Evolutionary conservation across 2,113 vertebrate species (phyloP), one percentile per base, ranked within the genome.

Genomic region (Brachirus orientalis): DNA sequence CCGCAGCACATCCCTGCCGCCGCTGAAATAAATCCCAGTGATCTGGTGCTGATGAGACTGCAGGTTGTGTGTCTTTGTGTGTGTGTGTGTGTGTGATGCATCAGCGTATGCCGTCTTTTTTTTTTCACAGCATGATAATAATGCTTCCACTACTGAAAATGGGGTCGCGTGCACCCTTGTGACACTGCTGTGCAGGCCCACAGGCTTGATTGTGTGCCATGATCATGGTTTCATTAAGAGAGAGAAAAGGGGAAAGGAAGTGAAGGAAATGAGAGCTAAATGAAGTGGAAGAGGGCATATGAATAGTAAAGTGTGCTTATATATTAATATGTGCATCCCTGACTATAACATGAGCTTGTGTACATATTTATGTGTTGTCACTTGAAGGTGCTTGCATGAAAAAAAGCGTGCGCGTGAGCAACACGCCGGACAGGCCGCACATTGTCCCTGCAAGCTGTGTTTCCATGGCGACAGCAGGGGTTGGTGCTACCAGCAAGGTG

Each of bases 1-100:
- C 80, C 40, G 48, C 57, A 54, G 81, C 85, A 79, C 83, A 79
- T 57, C 69, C 69, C 78, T 80, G 72, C 77, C 33, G 13, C 59
- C 44, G 33, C 62, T 60, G 75, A 86, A 88, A 89, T 89, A 91
- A 89, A 91, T 88, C 82, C 82, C 70, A 75, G 79, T 86, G 76
- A 85, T 88, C 84, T 55, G 37, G 56, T 68, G 63, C 69, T 80
- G 81, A 89, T 83, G 86, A 89, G 58, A 77, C 81, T 70, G 75
- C 63, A 75, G 70, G 57, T 84, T 72, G 78, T 75, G 72, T 78
- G 58, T 77, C 35, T 81, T 74, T 45, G 40, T 41, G 28, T 22
- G 44, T 41, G 36, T 17, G 35, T 3, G 33, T 10, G 41, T 47
- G 63, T 10, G 37, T 3, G 35, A 35, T 18, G 58, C 22, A n/a